phyloP scores from a whole-genome alignment of 2,888 invertebrate genomes.

The Molorchus minor region DNA sequence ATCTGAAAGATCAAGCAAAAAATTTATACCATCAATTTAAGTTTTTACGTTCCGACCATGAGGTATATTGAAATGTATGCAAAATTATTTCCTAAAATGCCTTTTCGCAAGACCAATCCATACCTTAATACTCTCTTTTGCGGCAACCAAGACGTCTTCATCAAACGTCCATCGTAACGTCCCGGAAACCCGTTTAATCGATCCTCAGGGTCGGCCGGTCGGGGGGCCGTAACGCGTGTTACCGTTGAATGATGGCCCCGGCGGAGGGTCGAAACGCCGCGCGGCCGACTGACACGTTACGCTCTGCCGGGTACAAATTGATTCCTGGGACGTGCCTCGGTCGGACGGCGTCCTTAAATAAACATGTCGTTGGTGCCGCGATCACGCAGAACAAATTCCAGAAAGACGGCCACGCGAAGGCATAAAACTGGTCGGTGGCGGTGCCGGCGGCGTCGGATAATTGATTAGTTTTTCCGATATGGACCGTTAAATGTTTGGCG shows the following conservation, averaged over 20 bases:
- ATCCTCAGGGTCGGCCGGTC: background rate
- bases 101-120: no score
- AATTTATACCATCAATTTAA: no score
- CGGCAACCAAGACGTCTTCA: constrained; percentile 7
- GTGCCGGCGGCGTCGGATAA: constrained; percentile 7
- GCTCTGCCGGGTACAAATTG: constrained; percentile 44
- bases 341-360: constrained; percentile 35
- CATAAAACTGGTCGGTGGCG: constrained; percentile 3
- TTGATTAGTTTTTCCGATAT: constrained; percentile 17
- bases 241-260: constrained; percentile 21
- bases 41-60: no score
- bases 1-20: no score
- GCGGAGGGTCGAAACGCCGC: constrained; percentile 24
- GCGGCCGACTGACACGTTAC: constrained; percentile 38
- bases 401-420: constrained; percentile 3
- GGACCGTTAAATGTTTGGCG: background rate
- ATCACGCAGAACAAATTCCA: constrained; percentile 34
- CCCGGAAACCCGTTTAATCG: background rate
- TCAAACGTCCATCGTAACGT: constrained; percentile 12
- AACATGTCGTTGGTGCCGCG: constrained; percentile 45
- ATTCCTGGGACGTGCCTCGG: constrained; percentile 40
- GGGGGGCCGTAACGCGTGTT: constrained; percentile 11
- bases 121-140: no score
- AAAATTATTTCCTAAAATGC: no score
- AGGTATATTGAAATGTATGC: no score